Percentiles rank a stretch among this genome's conserved stretches.
phyloP scores from a whole-genome alignment of 2,888 invertebrate genomes.

The Galeopsomyia nigrocyanea region DNA sequence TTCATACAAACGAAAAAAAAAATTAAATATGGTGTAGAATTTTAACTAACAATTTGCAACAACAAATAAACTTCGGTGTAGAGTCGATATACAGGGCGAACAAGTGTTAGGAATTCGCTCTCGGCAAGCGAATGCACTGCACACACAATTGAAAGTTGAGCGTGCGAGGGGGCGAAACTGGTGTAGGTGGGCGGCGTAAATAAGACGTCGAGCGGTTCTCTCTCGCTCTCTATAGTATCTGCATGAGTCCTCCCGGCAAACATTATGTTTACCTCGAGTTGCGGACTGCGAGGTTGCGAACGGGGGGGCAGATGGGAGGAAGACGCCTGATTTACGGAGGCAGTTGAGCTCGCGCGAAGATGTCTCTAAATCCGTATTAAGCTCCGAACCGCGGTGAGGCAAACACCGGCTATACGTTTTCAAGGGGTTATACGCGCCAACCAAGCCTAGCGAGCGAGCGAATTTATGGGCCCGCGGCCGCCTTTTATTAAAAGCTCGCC shows the following conservation, averaged over 20 bases:
- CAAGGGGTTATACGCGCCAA: not conserved
- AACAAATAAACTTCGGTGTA: no score
- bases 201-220: no score
- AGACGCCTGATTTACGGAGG: constrained; percentile 37
- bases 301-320: not conserved
- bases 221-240: no score
- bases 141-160: constrained; percentile 12
- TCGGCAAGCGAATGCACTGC: not conserved
- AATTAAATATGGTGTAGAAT: no score
- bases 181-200: not conserved
- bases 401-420: constrained; percentile 23
- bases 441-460: not conserved
- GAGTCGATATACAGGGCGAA: no score
- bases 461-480: constrained; percentile 25
- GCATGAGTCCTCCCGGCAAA: constrained; percentile 7
- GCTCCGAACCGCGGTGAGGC: constrained; percentile 34
- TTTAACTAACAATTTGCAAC: no score
- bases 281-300: constrained; percentile 10
- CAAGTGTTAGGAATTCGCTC: not conserved
- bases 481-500: constrained; percentile 31
- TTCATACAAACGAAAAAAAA: no score
- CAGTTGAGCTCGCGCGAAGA: constrained; percentile 39
- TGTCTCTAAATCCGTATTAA: constrained; percentile 45
- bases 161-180: not conserved
- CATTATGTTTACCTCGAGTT: constrained; percentile 45